Evolutionary conservation across 2,113 vertebrate species (phyloP).

Genomic region (Hepsetus odoe): DNA sequence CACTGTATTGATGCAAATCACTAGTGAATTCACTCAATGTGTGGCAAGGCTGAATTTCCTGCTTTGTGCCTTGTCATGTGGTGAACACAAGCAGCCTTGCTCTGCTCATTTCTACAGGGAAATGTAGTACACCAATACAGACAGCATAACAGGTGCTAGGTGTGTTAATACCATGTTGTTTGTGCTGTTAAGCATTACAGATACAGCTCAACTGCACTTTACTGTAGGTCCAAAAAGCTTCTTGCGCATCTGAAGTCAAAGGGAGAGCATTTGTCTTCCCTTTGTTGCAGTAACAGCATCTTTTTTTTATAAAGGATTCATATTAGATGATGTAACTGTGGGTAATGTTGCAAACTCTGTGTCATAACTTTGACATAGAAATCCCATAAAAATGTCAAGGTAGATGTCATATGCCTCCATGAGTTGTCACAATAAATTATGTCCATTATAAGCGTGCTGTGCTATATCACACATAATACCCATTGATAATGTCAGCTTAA

Average conservation of each 20-base stretch:
- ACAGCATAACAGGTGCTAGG: background rate
- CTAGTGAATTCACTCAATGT: background rate
- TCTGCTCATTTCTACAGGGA: background rate
- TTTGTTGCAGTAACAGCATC: background rate
- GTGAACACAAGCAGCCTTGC: background rate
- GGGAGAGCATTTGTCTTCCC: background rate
- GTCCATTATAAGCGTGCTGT: no score
- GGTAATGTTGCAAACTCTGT: no score
- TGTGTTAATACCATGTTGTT: background rate
- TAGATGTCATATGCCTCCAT: no score
- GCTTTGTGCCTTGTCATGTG: background rate
- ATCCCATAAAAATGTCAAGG: no score
- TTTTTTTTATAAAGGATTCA: background rate
- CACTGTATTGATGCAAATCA: background rate
- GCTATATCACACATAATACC: no score
- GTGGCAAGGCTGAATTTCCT: background rate
- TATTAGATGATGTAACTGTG: no score
- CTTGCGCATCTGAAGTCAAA: no score
- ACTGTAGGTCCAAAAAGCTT: no score
- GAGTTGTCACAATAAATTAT: no score
- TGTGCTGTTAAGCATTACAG: no score
- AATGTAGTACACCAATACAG: background rate
- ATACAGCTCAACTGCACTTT: background rate
- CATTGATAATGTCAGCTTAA: no score
- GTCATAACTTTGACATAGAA: no score